Conservation (phyloP, 2,797 vertebrate genomes). For the Glossophaga mutica region DNA sequence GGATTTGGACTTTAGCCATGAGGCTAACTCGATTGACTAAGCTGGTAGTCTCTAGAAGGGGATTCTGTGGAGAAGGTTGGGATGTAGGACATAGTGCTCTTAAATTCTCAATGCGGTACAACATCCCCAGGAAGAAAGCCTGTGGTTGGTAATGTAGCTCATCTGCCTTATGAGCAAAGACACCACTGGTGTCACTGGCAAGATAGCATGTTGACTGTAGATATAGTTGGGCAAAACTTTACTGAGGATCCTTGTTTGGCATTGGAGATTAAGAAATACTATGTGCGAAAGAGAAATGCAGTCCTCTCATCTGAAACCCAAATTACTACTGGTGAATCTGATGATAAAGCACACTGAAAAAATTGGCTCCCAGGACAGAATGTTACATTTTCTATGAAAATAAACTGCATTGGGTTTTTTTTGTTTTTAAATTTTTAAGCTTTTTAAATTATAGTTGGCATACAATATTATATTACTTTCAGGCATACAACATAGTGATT, state of each 20-base stretch:
- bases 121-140: background rate
- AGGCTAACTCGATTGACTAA: background rate
- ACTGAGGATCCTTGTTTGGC: background rate
- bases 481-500: background rate
- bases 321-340: background rate
- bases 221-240: background rate
- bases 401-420: background rate
- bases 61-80: background rate
- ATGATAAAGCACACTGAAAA: background rate
- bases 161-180: background rate
- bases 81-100: background rate
- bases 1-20: background rate
- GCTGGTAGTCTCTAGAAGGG: background rate
- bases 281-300: background rate
- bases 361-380: background rate
- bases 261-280: background rate
- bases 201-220: background rate
- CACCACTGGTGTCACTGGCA: too few relatives aligned
- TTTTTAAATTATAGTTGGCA: background rate
- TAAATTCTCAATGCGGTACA: background rate
- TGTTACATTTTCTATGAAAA: background rate
- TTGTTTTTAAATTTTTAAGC: background rate
- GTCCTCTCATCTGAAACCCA: background rate
- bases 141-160: rapidly evolving
- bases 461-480: background rate